These are phyloP conservation scores for Oscheius myriophilus DNA, from an alignment of 2,888 invertebrate species.

Conservation along the genomic window DNA sequence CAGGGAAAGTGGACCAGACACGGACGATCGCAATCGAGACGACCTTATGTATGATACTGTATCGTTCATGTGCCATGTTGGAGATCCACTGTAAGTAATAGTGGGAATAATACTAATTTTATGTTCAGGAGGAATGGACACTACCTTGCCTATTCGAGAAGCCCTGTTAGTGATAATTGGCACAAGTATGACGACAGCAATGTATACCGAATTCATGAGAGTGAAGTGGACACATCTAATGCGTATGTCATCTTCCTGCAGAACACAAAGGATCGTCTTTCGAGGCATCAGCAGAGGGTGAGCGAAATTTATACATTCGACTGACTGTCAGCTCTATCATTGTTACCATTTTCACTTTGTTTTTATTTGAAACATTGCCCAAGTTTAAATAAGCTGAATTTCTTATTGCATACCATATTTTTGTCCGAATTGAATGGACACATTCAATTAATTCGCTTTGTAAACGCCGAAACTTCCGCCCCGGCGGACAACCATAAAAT, in stretches of 20 bases:
- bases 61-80: conserved; percentile 15
- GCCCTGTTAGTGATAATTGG: conserved; percentile 18
- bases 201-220: background rate
- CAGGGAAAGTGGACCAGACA: background rate
- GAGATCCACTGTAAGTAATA: background rate
- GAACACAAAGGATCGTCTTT: conserved; percentile 2
- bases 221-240: conserved; percentile 14
- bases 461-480: too few relatives aligned
- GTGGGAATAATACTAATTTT: background rate
- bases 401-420: too few relatives aligned
- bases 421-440: too few relatives aligned
- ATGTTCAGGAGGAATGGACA: conserved; percentile 18
- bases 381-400: too few relatives aligned
- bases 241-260: conserved; percentile 27
- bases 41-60: conserved; percentile 12
- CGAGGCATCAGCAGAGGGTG: background rate
- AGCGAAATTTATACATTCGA: too few relatives aligned
- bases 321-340: too few relatives aligned
- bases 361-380: too few relatives aligned
- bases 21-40: background rate
- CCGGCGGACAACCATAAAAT: too few relatives aligned
- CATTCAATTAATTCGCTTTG: too few relatives aligned
- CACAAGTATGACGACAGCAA: conserved; percentile 15
- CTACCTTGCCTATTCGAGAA: conserved; percentile 20
- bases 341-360: too few relatives aligned